Evolutionary conservation across 2,888 invertebrate genomes (phyloP).

Genomic region (Falcaria lacertinaria): DNA sequence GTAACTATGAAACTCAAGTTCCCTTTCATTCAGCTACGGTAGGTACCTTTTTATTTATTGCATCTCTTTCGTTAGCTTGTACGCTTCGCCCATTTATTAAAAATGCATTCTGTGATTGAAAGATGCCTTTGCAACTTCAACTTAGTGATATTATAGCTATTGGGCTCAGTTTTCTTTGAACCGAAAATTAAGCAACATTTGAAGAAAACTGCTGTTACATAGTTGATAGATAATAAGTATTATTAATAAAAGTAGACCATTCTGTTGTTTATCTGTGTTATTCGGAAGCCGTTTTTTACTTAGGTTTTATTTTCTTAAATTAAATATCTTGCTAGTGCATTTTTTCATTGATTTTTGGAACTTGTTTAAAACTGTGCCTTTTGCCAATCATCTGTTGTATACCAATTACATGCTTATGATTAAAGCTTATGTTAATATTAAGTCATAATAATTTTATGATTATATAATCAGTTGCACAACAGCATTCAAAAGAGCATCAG

Average conservation of each 20-base stretch:
- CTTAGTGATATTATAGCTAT: slow-evolving; percentile 48
- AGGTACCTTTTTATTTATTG: slow-evolving; percentile 31
- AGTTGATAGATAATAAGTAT: slow-evolving; percentile 24
- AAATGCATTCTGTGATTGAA: slow-evolving; percentile 64
- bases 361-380: slow-evolving; percentile 51
- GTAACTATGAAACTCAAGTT: slow-evolving; percentile 9
- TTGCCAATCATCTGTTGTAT: slow-evolving; percentile 30
- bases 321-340: slow-evolving; percentile 37
- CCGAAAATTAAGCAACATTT: slow-evolving; percentile 24
- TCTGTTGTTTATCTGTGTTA: slow-evolving; percentile 28
- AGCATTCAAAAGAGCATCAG: slow-evolving; percentile 58
- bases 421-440: slow-evolving; percentile 40
- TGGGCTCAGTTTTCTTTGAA: slow-evolving; percentile 38
- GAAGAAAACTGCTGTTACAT: slow-evolving; percentile 33
- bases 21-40: slow-evolving; percentile 8
- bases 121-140: slow-evolving; percentile 60
- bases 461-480: slow-evolving; percentile 61
- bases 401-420: slow-evolving; percentile 32
- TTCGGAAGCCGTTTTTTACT: slow-evolving; percentile 13
- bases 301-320: slow-evolving; percentile 12
- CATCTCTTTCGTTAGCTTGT: slow-evolving; percentile 17
- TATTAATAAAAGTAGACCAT: slow-evolving; percentile 18
- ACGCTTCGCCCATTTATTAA: slow-evolving; percentile 33
- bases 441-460: slow-evolving; percentile 35
- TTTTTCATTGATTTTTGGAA: slow-evolving; percentile 19